A percentile compares a stretch with the other conserved stretches of the same genome.
Evolutionary conservation across 2,888 invertebrate species (phyloP).

Genomic region (Cremastinae sp.): DNA sequence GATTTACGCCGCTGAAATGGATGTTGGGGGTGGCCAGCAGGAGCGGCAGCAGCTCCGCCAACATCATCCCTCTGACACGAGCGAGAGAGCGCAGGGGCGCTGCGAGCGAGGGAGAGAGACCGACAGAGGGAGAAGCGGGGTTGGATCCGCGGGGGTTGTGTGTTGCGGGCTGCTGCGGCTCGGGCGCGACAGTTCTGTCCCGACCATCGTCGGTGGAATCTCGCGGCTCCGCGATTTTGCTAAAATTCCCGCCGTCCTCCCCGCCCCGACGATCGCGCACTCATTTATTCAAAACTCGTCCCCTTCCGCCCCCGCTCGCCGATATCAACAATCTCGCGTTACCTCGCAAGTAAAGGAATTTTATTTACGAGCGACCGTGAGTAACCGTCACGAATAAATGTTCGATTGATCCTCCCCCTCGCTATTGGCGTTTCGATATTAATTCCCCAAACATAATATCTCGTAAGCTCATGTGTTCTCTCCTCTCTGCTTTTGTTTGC

Average conservation of each 20-base stretch:
- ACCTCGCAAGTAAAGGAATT: no score
- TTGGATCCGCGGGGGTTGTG: constrained; percentile 74
- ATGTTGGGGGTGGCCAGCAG: constrained; percentile 56
- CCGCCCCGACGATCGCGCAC: neutral
- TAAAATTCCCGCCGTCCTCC: constrained; percentile 8
- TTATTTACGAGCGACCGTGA: no score
- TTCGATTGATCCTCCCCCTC: no score
- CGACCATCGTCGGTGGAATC: constrained; percentile 76
- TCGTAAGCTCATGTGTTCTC: no score
- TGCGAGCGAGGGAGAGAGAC: constrained; percentile 49
- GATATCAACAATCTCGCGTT: neutral
- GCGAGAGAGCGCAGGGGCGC: constrained; percentile 48
- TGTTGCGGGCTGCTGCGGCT: constrained; percentile 80
- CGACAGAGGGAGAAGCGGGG: constrained; percentile 64
- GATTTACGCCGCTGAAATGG: constrained; percentile 34
- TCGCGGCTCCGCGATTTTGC: constrained; percentile 60
- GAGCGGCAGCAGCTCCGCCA: constrained; percentile 54
- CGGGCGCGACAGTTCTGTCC: constrained; percentile 79
- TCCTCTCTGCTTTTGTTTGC: no score
- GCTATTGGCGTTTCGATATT: no score
- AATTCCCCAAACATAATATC: no score
- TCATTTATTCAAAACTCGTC: constrained; percentile 1
- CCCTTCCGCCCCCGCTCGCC: neutral
- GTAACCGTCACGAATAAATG: no score
- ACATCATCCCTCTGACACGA: constrained; percentile 50